A percentile compares a stretch with the other conserved stretches of the same genome.
phyloP scores from a whole-genome alignment of 1,140 invertebrate species.

The Chrysomallon squamiferum region DNA sequence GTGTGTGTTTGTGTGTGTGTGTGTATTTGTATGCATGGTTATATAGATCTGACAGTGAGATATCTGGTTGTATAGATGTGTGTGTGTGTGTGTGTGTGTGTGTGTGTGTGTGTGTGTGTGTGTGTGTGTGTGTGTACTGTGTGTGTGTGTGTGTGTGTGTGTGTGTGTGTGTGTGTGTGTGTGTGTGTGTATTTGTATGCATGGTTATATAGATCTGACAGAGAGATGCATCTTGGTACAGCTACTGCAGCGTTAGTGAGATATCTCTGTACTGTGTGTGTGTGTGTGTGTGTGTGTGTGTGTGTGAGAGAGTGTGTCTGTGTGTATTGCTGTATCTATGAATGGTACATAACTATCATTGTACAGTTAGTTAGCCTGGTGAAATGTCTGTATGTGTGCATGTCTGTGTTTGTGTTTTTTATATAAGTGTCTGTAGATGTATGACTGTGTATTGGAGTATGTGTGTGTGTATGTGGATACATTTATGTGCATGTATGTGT shows the following conservation, averaged over 20 bases:
- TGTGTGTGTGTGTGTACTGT: background rate
- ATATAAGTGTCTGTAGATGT: too few species aligned
- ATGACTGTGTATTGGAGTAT: too few species aligned
- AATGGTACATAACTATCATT: too few species aligned
- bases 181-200: background rate
- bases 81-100: background rate
- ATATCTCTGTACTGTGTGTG: background rate
- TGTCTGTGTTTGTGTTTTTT: too few species aligned
- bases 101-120: background rate
- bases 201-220: background rate
- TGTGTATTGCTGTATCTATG: too few species aligned
- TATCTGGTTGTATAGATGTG: background rate
- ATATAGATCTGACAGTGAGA: background rate
- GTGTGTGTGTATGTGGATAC: too few species aligned
- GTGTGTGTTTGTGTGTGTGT: slow-evolving; percentile 7
- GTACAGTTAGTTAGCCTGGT: too few species aligned
- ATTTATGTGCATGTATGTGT: too few species aligned
- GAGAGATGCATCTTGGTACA: background rate
- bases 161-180: background rate
- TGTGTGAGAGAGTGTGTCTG: background rate
- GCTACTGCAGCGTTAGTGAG: background rate
- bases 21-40: background rate
- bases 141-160: background rate
- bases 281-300: background rate
- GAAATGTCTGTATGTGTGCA: too few species aligned